Conservation (phyloP, 2,888 invertebrate genomes). For the Bugula neritina region DNA sequence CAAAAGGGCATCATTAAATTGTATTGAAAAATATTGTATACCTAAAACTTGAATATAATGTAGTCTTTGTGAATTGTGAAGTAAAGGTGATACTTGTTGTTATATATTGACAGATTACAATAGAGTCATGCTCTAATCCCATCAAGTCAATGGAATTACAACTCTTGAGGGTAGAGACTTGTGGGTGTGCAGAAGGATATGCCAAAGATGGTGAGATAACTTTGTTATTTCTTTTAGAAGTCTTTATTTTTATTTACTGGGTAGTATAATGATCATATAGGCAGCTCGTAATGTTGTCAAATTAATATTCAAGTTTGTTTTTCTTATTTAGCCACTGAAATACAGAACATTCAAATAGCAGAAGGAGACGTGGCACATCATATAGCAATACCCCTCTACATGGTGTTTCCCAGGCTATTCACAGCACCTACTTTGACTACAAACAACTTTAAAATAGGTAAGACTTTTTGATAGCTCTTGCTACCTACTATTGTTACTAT, state of each 20-base stretch:
- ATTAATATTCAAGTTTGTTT: no score
- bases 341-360: slow-evolving; percentile 94
- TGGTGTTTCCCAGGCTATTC: slow-evolving; percentile 91
- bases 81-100: no score
- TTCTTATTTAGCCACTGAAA: slow-evolving; percentile 74
- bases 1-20: no score
- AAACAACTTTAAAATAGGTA: slow-evolving; percentile 89
- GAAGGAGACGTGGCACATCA: slow-evolving; percentile 81
- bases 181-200: slow-evolving; percentile 71
- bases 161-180: slow-evolving; percentile 87
- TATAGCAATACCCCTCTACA: slow-evolving; percentile 80
- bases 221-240: not conserved
- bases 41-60: no score
- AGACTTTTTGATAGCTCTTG: slow-evolving; percentile 36
- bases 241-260: not conserved
- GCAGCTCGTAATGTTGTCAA: no score
- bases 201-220: slow-evolving; percentile 71
- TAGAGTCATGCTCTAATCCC: slow-evolving; percentile 73
- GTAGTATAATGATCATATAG: no score
- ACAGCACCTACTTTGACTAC: slow-evolving; percentile 87
- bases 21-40: no score
- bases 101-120: slow-evolving; percentile 66
- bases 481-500: no score
- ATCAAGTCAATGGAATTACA: slow-evolving; percentile 91
- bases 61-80: no score